These are phyloP conservation scores for Montipora foliosa DNA, from an alignment of 64 coral and sea anemone species.

Conservation along the genomic window DNA sequence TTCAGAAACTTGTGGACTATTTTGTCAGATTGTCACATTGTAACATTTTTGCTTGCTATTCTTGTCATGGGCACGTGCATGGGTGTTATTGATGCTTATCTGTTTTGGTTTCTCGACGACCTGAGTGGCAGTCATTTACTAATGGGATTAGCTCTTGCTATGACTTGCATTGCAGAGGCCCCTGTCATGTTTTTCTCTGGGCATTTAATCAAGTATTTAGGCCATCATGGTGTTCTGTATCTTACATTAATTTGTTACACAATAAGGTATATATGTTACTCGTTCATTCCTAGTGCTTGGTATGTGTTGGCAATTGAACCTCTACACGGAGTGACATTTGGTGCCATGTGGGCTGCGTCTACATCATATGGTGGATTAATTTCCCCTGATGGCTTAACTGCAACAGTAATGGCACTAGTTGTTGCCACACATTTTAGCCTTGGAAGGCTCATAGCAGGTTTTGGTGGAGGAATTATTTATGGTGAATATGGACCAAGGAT, in stretches of 20 bases:
- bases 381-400: constrained; percentile 37
- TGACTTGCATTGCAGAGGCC: constrained; percentile 57
- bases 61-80: constrained; percentile 60
- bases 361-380: constrained; percentile 54
- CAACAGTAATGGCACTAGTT: constrained; percentile 58
- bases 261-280: constrained; percentile 48
- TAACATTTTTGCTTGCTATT: constrained; percentile 47
- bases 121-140: constrained; percentile 49
- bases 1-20: constrained; percentile 1
- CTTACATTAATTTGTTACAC: constrained; percentile 54
- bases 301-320: constrained; percentile 72
- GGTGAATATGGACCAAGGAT: constrained; percentile 51
- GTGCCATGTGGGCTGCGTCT: constrained; percentile 64
- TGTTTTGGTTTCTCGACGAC: constrained; percentile 47
- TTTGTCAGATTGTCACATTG: constrained; percentile 18
- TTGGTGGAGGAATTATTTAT: constrained; percentile 47
- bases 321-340: constrained; percentile 64
- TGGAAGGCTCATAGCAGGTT: constrained; percentile 46
- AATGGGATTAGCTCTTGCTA: constrained; percentile 41
- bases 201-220: constrained; percentile 44
- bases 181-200: constrained; percentile 51
- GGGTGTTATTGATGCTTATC: constrained; percentile 17
- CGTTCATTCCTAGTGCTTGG: constrained; percentile 53
- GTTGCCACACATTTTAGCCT: constrained; percentile 64
- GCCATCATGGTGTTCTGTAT: constrained; percentile 63